Conservation (phyloP, 2,113 vertebrate genomes). For the Plecotus auritus region DNA sequence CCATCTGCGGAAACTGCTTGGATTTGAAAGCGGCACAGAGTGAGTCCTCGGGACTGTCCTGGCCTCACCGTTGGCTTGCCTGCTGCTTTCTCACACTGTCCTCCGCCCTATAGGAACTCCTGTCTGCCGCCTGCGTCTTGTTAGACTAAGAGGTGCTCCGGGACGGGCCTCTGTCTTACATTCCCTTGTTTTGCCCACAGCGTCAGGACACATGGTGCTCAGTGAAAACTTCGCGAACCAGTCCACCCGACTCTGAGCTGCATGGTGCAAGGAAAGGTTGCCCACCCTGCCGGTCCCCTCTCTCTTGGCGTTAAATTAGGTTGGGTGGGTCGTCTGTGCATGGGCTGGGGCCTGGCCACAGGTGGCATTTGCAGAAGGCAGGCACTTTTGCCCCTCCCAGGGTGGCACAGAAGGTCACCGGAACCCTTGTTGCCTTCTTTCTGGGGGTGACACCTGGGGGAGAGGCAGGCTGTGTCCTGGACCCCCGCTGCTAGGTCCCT, state of each 20-base stretch:
- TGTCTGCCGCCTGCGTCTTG: background rate
- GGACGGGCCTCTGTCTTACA: background rate
- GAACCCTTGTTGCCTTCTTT: background rate
- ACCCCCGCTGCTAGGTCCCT: background rate
- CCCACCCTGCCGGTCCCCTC: background rate
- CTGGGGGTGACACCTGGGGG: background rate
- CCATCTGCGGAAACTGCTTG: background rate
- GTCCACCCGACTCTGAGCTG: background rate
- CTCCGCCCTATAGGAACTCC: accelerated
- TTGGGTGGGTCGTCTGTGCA: background rate
- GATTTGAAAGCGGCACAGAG: background rate
- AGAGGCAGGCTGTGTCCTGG: background rate
- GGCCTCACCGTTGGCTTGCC: background rate
- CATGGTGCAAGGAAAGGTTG: no score
- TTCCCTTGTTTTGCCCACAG: background rate
- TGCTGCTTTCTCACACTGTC: background rate
- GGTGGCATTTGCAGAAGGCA: background rate
- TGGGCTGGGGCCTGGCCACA: background rate
- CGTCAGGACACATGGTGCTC: background rate
- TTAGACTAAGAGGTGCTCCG: background rate
- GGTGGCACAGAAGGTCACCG: background rate
- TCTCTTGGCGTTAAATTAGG: background rate
- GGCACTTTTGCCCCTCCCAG: background rate
- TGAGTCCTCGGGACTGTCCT: background rate
- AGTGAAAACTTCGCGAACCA: background rate